These are phyloP conservation scores for Chelon labrosus DNA, from an alignment of 2,797 vertebrate genomes.

Conservation along the genomic window DNA sequence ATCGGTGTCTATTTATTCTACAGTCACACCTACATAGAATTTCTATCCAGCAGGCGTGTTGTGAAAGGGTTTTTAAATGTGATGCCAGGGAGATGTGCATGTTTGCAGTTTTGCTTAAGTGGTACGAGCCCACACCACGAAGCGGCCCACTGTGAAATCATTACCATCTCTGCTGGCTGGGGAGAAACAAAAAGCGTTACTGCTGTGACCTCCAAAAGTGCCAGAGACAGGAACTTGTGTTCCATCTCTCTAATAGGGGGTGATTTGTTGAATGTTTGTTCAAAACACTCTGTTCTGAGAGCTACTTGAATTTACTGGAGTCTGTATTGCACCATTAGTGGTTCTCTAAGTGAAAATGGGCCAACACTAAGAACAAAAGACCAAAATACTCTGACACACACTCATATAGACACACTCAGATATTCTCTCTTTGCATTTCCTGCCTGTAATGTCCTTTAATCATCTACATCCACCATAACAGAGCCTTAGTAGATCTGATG, in stretches of 20 bases:
- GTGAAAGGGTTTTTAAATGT: background rate
- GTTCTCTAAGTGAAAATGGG: slow-evolving; percentile 43
- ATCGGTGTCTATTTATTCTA: slow-evolving; percentile 20
- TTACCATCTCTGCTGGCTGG: slow-evolving; percentile 19
- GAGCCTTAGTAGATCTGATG: slow-evolving; percentile 29
- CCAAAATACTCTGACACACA: slow-evolving; percentile 12
- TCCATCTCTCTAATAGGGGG: background rate
- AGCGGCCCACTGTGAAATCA: slow-evolving; percentile 35
- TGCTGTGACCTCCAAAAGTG: slow-evolving; percentile 38
- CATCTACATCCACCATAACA: slow-evolving; percentile 35
- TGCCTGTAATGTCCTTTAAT: slow-evolving; percentile 41
- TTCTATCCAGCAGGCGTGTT: background rate
- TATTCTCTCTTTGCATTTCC: slow-evolving; percentile 8
- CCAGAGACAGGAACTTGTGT: slow-evolving; percentile 17
- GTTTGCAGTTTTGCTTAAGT: slow-evolving; percentile 1
- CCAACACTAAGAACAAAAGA: slow-evolving; percentile 12
- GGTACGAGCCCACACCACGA: slow-evolving; percentile 20
- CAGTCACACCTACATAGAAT: slow-evolving; percentile 9
- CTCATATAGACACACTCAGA: slow-evolving; percentile 20
- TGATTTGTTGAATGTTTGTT: slow-evolving; percentile 30
- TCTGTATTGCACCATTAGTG: slow-evolving; percentile 43
- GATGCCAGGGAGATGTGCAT: background rate
- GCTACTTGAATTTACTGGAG: slow-evolving; percentile 40
- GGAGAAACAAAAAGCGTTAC: slow-evolving; percentile 22
- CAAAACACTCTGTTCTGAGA: slow-evolving; percentile 30